Percentiles rank a stretch among this genome's conserved stretches.
Conservation (phyloP, 2,888 invertebrate species). For the Sycophila texana region DNA sequence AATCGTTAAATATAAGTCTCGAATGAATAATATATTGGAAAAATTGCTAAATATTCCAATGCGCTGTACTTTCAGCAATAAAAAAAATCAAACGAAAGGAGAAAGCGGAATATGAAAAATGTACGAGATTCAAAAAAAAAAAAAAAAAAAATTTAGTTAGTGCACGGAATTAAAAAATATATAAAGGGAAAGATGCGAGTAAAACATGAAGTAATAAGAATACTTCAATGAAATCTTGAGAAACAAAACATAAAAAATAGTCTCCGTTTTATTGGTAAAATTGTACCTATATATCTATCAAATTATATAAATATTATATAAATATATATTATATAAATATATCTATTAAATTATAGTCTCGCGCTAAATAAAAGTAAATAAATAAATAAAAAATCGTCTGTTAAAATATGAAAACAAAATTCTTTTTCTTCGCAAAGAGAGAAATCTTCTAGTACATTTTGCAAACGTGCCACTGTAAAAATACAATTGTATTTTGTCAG, state of each 20-base stretch:
- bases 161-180: conserved; percentile 6
- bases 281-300: neutral
- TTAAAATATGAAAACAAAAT: neutral
- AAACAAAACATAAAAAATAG: conserved; percentile 13
- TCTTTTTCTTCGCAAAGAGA: too few species aligned
- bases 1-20: too few species aligned
- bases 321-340: too few species aligned
- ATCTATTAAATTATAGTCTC: neutral
- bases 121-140: conserved; percentile 4
- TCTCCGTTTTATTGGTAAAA: neutral
- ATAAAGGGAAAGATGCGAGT: neutral
- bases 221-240: neutral
- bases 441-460: too few species aligned
- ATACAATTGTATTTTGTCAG: too few species aligned
- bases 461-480: too few species aligned
- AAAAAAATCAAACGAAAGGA: conserved; percentile 16
- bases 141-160: conserved; percentile 12
- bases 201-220: conserved; percentile 7
- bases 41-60: too few species aligned
- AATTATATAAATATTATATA: too few species aligned
- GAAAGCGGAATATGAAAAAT: conserved; percentile 18
- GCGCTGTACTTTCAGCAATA: conserved; percentile 4
- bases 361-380: neutral
- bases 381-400: neutral
- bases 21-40: too few species aligned